Conservation (phyloP, 2,888 invertebrate genomes). For the Hymenopus coronatus region DNA sequence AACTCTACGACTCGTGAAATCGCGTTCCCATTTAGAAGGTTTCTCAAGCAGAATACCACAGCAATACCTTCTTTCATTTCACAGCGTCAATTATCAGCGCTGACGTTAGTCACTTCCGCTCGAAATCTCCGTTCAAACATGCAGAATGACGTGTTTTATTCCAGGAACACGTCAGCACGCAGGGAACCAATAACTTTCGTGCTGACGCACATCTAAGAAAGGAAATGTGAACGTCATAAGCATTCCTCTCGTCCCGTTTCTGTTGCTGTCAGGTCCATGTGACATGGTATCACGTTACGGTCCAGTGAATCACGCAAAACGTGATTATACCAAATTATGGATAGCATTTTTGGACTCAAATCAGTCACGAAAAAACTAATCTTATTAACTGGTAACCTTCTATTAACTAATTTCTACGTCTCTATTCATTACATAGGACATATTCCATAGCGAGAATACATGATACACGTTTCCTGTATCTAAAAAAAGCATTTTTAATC, state of each 20-base stretch:
- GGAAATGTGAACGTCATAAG: background rate
- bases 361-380: too few species aligned
- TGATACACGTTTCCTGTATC: too few species aligned
- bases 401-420: too few species aligned
- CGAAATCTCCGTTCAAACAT: background rate
- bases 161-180: background rate
- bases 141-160: background rate
- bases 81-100: background rate
- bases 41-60: background rate
- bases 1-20: background rate
- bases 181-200: background rate
- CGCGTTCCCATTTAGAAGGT: background rate
- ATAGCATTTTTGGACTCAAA: too few species aligned
- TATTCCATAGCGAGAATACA: too few species aligned
- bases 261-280: background rate
- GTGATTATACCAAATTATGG: too few species aligned
- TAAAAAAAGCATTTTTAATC: too few species aligned
- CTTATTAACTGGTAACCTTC: too few species aligned
- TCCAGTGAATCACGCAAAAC: too few species aligned
- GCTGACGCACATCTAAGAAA: background rate
- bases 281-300: background rate
- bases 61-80: background rate
- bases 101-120: background rate
- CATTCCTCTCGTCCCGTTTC: too few species aligned
- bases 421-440: too few species aligned